Percentiles rank a stretch among this genome's conserved stretches.
Conservation (phyloP, 2,888 invertebrate species). For the Mamestra brassicae region DNA sequence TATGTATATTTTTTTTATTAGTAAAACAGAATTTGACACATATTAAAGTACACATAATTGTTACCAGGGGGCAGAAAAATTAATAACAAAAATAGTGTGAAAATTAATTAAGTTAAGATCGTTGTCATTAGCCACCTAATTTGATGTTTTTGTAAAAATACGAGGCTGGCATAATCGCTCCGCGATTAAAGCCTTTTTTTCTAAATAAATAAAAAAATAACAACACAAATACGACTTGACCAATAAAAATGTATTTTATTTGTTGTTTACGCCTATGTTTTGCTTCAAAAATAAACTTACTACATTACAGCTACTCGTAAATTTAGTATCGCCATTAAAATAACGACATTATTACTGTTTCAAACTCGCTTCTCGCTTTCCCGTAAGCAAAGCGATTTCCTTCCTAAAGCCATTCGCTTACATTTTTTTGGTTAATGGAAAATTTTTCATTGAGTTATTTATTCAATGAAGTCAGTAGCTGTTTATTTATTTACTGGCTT, state of each 20-base stretch:
- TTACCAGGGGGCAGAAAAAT: too few relatives aligned
- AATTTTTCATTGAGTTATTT: constrained; percentile 17
- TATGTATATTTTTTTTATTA: too few relatives aligned
- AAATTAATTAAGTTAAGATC: too few relatives aligned
- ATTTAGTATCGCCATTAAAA: constrained; percentile 30
- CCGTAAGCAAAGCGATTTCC: constrained; percentile 38
- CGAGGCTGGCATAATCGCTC: too few relatives aligned
- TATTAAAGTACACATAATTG: too few relatives aligned
- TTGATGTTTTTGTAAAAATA: too few relatives aligned
- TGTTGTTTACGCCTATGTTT: not conserved
- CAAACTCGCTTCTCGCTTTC: constrained; percentile 30
- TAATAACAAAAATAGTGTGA: too few relatives aligned
- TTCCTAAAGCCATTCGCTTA: constrained; percentile 33
- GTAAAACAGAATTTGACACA: too few relatives aligned
- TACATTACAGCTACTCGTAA: constrained; percentile 19
- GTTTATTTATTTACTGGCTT: not conserved
- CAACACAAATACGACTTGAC: not conserved
- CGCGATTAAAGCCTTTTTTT: too few relatives aligned
- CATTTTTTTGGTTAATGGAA: constrained; percentile 35
- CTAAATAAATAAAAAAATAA: too few relatives aligned
- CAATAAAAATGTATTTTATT: not conserved
- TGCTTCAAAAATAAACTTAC: constrained; percentile 20
- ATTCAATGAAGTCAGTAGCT: constrained; percentile 1
- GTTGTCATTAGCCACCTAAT: too few relatives aligned
- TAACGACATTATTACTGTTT: constrained; percentile 48